These are phyloP conservation scores for Catocala fraxini DNA, from an alignment of 2,888 invertebrate genomes.

Conservation along the genomic window DNA sequence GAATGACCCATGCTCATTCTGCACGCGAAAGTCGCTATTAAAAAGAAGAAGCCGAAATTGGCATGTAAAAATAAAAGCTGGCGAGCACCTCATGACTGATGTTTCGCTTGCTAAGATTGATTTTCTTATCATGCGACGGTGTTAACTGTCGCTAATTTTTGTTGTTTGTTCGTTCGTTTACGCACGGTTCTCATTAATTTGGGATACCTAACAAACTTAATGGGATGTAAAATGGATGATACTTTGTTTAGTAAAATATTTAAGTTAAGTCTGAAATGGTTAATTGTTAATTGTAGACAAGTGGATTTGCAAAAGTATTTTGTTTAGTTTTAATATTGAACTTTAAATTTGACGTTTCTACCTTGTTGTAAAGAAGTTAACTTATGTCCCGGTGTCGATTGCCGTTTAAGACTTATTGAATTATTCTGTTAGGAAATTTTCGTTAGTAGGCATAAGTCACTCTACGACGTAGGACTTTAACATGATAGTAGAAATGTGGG, in stretches of 20 bases:
- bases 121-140: slow-evolving; percentile 52
- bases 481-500: too few relatives aligned
- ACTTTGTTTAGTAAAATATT: slow-evolving; percentile 1
- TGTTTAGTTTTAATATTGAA: too few relatives aligned
- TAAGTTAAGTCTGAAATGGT: background rate
- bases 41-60: slow-evolving; percentile 65
- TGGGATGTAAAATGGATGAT: slow-evolving; percentile 8
- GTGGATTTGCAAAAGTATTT: too few relatives aligned
- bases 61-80: slow-evolving; percentile 59
- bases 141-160: slow-evolving; percentile 30
- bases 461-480: too few relatives aligned
- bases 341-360: background rate
- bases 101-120: slow-evolving; percentile 48
- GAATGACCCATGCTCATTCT: slow-evolving; percentile 72
- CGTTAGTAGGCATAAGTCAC: too few relatives aligned
- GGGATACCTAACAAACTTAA: slow-evolving; percentile 8
- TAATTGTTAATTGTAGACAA: too few relatives aligned
- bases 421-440: too few relatives aligned
- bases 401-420: too few relatives aligned
- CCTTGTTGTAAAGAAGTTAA: too few relatives aligned
- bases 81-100: slow-evolving; percentile 48
- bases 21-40: slow-evolving; percentile 75
- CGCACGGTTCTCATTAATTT: slow-evolving; percentile 19
- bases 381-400: too few relatives aligned
- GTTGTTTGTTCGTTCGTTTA: slow-evolving; percentile 16